Base-by-base conservation (phyloP, 2,113 vertebrate genomes). In the Oophaga pumilio region DNA sequence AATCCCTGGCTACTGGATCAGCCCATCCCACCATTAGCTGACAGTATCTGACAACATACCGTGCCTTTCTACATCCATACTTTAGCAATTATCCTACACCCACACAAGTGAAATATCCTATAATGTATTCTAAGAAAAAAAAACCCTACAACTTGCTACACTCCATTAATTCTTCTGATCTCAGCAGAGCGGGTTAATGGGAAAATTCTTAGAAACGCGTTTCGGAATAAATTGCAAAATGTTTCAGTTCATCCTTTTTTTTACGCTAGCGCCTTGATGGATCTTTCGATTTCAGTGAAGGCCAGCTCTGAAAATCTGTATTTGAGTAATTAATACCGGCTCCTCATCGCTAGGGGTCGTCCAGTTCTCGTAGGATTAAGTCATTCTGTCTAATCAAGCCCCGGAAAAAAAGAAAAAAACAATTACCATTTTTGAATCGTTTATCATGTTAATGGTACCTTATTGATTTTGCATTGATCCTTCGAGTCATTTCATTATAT, bases 401-500 rank as follows among this genome's bases (percentile, higher is more conserved):
- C 26, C 50, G 50, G n/a, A 20, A 50, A 53, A 18, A 24, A 24
- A 10, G 56, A 59, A 76, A 62, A 64, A 49, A 6, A 66, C 73
- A 52, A 76, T 64, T 43, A 62, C 73, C 57, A 26, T 73, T 84
- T 84, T 43, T 52, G 62, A 33, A 57, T 52, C 14, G 22, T 64
- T 26, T 77, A 50, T 50, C 64, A 76, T 9, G 57, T 77, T 85
- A 77, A 85, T 85, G 84, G 84, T 24, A 3, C 26, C 20, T 33
- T 64, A 85, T 85, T 85, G 84, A 85, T 85, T 64, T 66, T 26
- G 74, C 69, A 77, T 62, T 53, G 57, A 77, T 60, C 28, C 43
- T n/a, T 56, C 24, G 84, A 85, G 73, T 64, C 73, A 85, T 85
- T 85, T 85, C 76, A 85, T 85, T 85, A 66, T 49, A 85, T 20